Percentiles rank a stretch among this genome's conserved stretches.
Conservation (phyloP, 2,797 vertebrate species). For the Phoebastria nigripes region DNA sequence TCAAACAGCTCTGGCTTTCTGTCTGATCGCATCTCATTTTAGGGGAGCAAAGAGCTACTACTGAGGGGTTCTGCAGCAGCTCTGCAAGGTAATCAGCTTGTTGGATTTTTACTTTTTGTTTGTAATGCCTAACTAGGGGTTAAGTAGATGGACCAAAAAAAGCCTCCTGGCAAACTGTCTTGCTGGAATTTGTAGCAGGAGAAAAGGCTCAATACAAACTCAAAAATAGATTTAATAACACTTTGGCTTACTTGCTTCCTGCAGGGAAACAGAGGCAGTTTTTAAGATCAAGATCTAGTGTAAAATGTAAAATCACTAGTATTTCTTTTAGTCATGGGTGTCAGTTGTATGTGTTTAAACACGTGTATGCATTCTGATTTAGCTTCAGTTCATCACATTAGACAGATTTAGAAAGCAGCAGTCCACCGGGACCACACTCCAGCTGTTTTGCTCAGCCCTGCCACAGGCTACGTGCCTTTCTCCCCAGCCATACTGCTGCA, state of each 20-base stretch:
- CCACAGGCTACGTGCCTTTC: background rate
- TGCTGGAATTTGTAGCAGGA: background rate
- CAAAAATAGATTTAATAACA: background rate
- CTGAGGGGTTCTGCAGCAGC: background rate
- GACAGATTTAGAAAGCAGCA: background rate
- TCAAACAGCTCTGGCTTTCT: background rate
- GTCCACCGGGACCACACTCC: background rate
- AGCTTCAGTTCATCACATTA: background rate
- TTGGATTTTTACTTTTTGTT: background rate
- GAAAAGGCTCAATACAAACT: background rate
- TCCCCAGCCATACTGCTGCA: background rate
- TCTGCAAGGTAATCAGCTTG: slow-evolving; percentile 48
- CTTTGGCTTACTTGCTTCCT: background rate
- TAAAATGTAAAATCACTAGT: background rate
- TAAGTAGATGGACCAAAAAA: background rate
- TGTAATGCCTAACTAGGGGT: background rate
- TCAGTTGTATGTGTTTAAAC: background rate
- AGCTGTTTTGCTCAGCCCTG: background rate
- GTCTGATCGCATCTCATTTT: background rate
- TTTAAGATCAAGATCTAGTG: background rate
- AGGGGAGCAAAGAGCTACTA: background rate
- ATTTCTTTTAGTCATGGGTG: background rate
- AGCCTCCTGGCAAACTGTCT: background rate
- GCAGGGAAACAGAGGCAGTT: background rate
- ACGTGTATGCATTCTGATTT: background rate